Base-by-base conservation (phyloP, 2,888 invertebrate species). In the Teleogryllus oceanicus region DNA sequence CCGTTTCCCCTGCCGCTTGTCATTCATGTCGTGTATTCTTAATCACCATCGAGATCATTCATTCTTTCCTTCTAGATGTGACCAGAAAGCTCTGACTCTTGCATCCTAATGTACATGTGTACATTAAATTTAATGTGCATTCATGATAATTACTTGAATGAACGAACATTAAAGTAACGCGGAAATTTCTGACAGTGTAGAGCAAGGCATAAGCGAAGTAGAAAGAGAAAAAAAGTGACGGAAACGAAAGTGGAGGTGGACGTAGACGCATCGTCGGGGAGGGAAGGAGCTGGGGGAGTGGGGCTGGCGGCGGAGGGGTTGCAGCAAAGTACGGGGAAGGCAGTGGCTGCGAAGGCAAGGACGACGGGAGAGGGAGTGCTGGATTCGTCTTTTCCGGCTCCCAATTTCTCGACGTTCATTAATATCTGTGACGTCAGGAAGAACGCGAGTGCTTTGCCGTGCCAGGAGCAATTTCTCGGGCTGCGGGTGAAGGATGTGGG, bases 381-480 rank as follows among this genome's bases (percentile, higher is more conserved):
- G n/a, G 62, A 62, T 16, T 62, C 62, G 62, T 62, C 62, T 62
- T 62, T 62, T n/a, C 62, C 62, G n/a, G 62, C 62, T n/a, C 62
- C 62, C n/a, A 62, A 62, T 62, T 62, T n/a, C 62, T 18, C 16
- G n/a, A n/a, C n/a, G 62, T 62, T 62, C 62, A 62, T 62, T 62
- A 62, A 62, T 62, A 62, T 18, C 62, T 13, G 62, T n/a, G n/a
- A n/a, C 13, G n/a, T 62, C 16, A 62, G n/a, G 62, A 62, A 62
- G 62, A 62, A 18, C 16, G 62, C 16, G 62, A 62, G n/a, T 62
- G 62, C n/a, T n/a, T n/a, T 62, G 10, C 62, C 62, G 62, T 62
- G 62, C 62, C 62, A 62, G 62, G 62, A 13, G n/a, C 62, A 62
- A 62, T 62, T 62, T 62, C n/a, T 62, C n/a, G 4, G 62, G 62